Evolutionary conservation across 1,140 invertebrate genomes (phyloP).

Genomic region (Drosophila equinoxialis): DNA sequence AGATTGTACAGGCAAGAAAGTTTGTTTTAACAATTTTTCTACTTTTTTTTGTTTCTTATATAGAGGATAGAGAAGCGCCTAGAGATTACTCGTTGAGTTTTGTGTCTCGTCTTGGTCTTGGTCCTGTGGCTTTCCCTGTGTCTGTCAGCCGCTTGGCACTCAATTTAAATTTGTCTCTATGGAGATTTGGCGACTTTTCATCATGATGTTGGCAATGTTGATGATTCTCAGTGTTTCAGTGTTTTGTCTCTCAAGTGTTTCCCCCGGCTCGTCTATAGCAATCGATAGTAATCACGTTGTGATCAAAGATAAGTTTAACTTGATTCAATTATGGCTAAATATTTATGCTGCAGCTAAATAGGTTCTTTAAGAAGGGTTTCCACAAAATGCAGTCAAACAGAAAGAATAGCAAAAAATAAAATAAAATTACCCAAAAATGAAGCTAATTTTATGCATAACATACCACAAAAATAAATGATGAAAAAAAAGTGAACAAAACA

Average conservation of each 20-base stretch:
- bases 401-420: background rate
- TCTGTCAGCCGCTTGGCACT: conserved; percentile 25
- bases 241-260: background rate
- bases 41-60: conserved; percentile 23
- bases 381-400: conserved; percentile 36
- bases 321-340: background rate
- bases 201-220: background rate
- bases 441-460: conserved; percentile 32
- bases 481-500: conserved; percentile 25
- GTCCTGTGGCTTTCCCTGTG: conserved; percentile 36
- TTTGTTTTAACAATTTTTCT: conserved; percentile 59
- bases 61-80: too few species aligned
- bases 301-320: conserved; percentile 31
- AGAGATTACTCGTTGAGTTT: background rate
- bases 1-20: conserved; percentile 42
- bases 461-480: conserved; percentile 6
- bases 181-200: conserved; percentile 51
- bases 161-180: conserved; percentile 67
- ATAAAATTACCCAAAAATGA: conserved; percentile 25
- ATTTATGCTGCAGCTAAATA: conserved; percentile 19
- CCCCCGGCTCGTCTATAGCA: conserved; percentile 25
- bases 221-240: conserved; percentile 21
- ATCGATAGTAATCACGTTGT: conserved; percentile 57
- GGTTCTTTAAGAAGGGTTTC: conserved; percentile 22
- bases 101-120: conserved; percentile 38